Base-by-base conservation (phyloP, 2,113 vertebrate genomes). In the Panthera tigris region DNA sequence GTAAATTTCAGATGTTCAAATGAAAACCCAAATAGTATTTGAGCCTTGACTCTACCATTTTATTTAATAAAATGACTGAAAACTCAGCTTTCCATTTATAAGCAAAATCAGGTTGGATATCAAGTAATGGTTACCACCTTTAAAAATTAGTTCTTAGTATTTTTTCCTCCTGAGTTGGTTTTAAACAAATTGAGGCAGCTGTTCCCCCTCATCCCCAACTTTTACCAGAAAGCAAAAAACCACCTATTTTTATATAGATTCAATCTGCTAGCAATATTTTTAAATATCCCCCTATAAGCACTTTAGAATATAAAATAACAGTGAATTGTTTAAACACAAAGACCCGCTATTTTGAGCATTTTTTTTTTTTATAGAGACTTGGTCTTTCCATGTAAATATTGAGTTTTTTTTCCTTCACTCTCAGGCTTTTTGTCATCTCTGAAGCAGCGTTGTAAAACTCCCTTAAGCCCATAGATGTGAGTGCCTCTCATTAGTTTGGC, bases 231-330 rank as follows among this genome's bases (percentile, higher is more conserved):
- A 94, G 82, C 83, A 86, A 29, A 57, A 94, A 83, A 97, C 92
- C 25, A n/a, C 68, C n/a, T 99, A 98, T 98, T 99, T 99, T 99
- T 98, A 45, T 98, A 96, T 69, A 98, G 41, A 89, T 89, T 1
- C 93, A 98, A 92, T 97, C 98, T 91, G 98, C 78, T 29, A 86
- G 27, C 95, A 95, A 97, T 98, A 98, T 98, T 98, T 98, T 95
- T 52, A 86, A 96, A 4, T 84, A 95, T 78, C 95, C 81, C 89
- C 13, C 66, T 98, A 94, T 90, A 98, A 98, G 99, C 98, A 99
- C 99, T 98, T 99, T 98, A 97, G 97, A 97, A 98, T 98, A 89
- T 98, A 98, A 98, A 98, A 57, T 97, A 97, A 92, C 68, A 97
- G 68, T 92, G 50, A 97, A 57, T 85, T 79, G 76, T 94, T 69